These are phyloP conservation scores for Thecophora atra DNA, from an alignment of 2,888 invertebrate genomes.

Conservation along the genomic window DNA sequence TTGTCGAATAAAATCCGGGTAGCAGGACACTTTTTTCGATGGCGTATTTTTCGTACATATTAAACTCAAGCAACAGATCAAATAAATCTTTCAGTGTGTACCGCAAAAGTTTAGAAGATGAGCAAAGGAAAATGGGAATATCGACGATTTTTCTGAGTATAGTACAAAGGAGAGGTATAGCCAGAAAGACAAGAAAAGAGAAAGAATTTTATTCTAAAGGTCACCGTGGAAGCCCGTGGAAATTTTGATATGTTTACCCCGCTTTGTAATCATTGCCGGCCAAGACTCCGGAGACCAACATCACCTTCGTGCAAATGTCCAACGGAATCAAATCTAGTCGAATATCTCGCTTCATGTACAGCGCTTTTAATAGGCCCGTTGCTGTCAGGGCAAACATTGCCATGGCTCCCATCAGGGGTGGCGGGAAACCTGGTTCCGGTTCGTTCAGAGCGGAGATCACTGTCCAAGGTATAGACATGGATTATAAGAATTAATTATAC, in stretches of 20 bases:
- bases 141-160: slow-evolving; percentile 4
- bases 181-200: background rate
- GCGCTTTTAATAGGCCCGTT: slow-evolving; percentile 53
- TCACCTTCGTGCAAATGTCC: slow-evolving; percentile 51
- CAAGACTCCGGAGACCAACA: slow-evolving; percentile 45
- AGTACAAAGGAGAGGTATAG: background rate
- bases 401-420: slow-evolving; percentile 54
- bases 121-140: slow-evolving; percentile 8
- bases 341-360: slow-evolving; percentile 43
- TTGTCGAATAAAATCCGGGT: slow-evolving; percentile 8
- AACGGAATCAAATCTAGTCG: slow-evolving; percentile 54
- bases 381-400: slow-evolving; percentile 55
- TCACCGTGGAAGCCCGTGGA: too few species aligned
- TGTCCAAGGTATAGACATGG: slow-evolving; percentile 36
- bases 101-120: background rate
- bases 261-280: slow-evolving; percentile 39
- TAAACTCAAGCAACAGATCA: background rate
- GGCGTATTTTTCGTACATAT: slow-evolving; percentile 1
- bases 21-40: slow-evolving; percentile 37
- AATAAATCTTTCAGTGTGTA: background rate
- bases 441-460: slow-evolving; percentile 53
- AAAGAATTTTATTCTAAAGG: too few species aligned
- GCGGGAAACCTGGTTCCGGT: slow-evolving; percentile 55
- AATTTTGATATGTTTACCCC: slow-evolving; percentile 17
- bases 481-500: background rate